Evolutionary conservation across 2,888 invertebrate species (phyloP), one percentile per base, ranked within the genome.

Genomic region (Monochamus alternatus): DNA sequence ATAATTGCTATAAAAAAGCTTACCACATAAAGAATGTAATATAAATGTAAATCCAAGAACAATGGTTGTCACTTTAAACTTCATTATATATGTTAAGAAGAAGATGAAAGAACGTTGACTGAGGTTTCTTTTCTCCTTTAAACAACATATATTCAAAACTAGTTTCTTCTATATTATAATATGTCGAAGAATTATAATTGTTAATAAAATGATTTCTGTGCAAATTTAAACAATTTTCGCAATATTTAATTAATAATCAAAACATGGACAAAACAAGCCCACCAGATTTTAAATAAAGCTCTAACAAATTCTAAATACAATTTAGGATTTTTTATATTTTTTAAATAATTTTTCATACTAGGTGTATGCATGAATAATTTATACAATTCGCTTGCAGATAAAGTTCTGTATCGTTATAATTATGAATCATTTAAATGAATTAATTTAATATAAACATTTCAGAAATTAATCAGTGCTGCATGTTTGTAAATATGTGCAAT

Each of bases 41-140:
- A 55, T 14, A 14, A 55, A 55, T 55, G n/a, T 55, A 7, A 55
- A 55, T 55, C 55, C 55, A 55, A 55, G n/a, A 7, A 22, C 22
- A 12, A 55, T 55, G 10, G 3, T 51, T 10, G 22, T 55, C 55
- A 55, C 55, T 14, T 7, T n/a, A 55, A n/a, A 22, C 55, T 55
- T 55, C 55, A 55, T 52, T 52, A 12, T 52, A n/a, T n/a, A 52
- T 55, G 55, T 55, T 55, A 14, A 55, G 10, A 55, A 12, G 52
- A 52, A 12, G 55, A 55, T 55, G 55, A 55, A 55, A 14, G 55
- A 4, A 14, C 10, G 55, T 55, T 14, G n/a, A 55, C 55, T 55
- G 55, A 55, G 55, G 55, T 14, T 55, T 14, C n/a, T 22, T 12
- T 47, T 55, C 55, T n/a, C 22, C 14, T n/a, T 14, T n/a, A 55